Percentiles rank a stretch among this genome's conserved stretches.
Evolutionary conservation across 2,888 invertebrate genomes (phyloP).

Genomic region (Diloba caeruleocephala): DNA sequence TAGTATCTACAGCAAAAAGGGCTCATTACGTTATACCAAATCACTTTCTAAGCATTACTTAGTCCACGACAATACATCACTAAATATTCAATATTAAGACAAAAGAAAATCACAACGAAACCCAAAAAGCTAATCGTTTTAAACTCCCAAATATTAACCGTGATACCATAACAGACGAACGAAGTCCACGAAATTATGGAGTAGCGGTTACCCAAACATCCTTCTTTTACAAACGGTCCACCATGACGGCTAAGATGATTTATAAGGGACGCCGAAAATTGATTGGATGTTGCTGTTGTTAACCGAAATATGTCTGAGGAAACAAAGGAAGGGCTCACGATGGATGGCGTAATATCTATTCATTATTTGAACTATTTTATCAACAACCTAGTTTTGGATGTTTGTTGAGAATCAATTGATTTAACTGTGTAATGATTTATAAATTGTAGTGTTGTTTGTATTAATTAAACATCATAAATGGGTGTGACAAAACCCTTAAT

Average conservation of each 20-base stretch:
- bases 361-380: slow-evolving; percentile 56
- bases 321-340: slow-evolving; percentile 63
- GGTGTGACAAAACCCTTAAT: no score
- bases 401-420: slow-evolving; percentile 17
- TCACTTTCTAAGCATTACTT: no score
- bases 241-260: slow-evolving; percentile 78
- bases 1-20: no score
- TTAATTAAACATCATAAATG: no score
- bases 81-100: background rate
- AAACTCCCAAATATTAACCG: slow-evolving; percentile 16
- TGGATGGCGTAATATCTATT: slow-evolving; percentile 39
- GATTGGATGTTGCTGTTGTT: slow-evolving; percentile 72
- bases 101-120: background rate
- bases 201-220: slow-evolving; percentile 66
- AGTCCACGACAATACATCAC: background rate
- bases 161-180: slow-evolving; percentile 34
- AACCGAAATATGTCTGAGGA: slow-evolving; percentile 73
- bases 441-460: background rate
- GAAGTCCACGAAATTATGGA: slow-evolving; percentile 58
- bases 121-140: slow-evolving; percentile 12
- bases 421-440: slow-evolving; percentile 10
- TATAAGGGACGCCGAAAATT: slow-evolving; percentile 81
- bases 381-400: slow-evolving; percentile 51
- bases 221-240: slow-evolving; percentile 60
- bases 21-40: no score